Evolutionary conservation across 92 coral and sea anemone species (phyloP).

Genomic region (Palythoa grandis): DNA sequence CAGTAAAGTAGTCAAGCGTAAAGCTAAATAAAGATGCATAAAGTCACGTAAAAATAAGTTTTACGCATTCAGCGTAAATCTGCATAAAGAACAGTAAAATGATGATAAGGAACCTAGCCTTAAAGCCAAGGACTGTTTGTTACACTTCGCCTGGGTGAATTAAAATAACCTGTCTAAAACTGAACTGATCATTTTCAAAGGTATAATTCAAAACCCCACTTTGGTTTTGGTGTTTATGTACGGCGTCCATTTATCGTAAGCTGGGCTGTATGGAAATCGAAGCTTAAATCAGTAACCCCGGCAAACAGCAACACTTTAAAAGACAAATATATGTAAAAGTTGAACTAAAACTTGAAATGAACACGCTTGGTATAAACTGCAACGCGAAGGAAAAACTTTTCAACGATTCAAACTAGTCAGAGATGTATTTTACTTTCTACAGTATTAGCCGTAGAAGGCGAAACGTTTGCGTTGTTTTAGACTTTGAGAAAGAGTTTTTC

Average conservation of each 20-base stretch:
- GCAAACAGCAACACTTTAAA: neutral
- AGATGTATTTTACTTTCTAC: no score
- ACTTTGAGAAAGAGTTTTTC: no score
- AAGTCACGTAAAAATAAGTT: neutral
- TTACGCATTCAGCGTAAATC: neutral
- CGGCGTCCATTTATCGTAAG: neutral
- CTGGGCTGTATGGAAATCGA: neutral
- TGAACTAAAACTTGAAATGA: neutral
- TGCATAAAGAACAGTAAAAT: neutral
- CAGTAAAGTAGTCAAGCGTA: neutral
- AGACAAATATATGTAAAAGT: neutral
- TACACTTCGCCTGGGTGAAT: neutral
- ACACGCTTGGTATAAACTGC: constrained; percentile 4
- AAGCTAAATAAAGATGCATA: constrained; percentile 4
- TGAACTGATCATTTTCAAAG: neutral
- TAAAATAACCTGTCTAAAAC: neutral
- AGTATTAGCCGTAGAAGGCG: no score
- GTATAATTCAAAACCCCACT: neutral
- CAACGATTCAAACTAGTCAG: no score
- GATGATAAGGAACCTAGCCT: neutral
- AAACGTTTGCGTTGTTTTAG: no score
- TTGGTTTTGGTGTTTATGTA: no score
- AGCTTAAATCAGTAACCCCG: neutral
- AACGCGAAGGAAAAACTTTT: neutral
- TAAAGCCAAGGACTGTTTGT: neutral